Evolutionary conservation across 2,888 invertebrate species (phyloP).

Genomic region (Lasioglossum lativentre): DNA sequence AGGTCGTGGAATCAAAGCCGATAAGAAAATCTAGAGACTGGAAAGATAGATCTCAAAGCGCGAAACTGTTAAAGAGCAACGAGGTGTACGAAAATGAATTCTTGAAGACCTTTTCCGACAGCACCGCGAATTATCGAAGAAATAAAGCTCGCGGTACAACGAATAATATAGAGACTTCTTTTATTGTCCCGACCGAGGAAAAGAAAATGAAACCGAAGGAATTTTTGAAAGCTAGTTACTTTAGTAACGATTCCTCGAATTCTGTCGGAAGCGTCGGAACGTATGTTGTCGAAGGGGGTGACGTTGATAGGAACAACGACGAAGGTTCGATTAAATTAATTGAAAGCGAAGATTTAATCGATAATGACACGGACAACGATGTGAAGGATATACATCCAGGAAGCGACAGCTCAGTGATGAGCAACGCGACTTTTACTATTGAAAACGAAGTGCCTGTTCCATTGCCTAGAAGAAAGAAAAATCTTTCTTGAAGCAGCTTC

Average conservation of each 20-base stretch:
- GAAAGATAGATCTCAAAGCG: slow-evolving; percentile 63
- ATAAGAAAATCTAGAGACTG: background rate
- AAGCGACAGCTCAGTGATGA: slow-evolving; percentile 67
- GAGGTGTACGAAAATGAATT: slow-evolving; percentile 33
- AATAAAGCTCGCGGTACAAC: background rate
- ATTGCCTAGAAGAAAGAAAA: slow-evolving; percentile 65
- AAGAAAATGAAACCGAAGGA: background rate
- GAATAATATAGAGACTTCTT: slow-evolving; percentile 25
- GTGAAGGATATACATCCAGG: slow-evolving; percentile 15
- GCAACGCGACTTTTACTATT: slow-evolving; percentile 75
- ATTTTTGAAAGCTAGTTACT: slow-evolving; percentile 22
- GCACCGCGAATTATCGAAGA: slow-evolving; percentile 30
- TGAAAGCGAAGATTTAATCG: slow-evolving; percentile 9
- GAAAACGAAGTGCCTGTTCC: slow-evolving; percentile 71
- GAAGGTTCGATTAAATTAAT: slow-evolving; percentile 20
- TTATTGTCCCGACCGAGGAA: background rate
- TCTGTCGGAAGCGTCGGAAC: slow-evolving; percentile 73
- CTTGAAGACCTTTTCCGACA: slow-evolving; percentile 66
- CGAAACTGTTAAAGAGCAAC: slow-evolving; percentile 44
- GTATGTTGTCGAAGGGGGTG: slow-evolving; percentile 68
- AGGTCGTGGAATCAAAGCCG: slow-evolving; percentile 46
- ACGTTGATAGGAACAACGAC: slow-evolving; percentile 45
- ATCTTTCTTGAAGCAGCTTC: slow-evolving; percentile 28
- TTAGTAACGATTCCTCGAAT: slow-evolving; percentile 51
- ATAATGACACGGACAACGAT: slow-evolving; percentile 3